Evolutionary conservation across 2,113 vertebrate genomes (phyloP).

Genomic region (Sylvicapra grimmia): DNA sequence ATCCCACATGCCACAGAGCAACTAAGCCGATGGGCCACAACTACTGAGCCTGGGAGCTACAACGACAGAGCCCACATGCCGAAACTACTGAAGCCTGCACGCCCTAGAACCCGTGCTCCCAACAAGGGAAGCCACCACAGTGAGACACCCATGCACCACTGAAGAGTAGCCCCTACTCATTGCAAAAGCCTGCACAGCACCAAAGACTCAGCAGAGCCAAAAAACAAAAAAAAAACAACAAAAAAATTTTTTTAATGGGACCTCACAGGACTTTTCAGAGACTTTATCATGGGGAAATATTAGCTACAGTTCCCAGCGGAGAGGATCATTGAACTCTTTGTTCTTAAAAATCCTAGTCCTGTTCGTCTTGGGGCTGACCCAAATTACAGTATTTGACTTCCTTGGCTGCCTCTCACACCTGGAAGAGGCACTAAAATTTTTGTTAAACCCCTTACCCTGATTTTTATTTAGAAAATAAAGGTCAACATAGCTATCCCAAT

Average conservation of each 20-base stretch:
- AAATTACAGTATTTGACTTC: not conserved
- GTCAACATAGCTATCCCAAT: not conserved
- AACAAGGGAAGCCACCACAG: not conserved
- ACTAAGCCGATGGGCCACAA: not conserved
- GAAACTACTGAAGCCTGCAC: not conserved
- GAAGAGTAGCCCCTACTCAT: not conserved
- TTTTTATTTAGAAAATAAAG: conserved; percentile 36
- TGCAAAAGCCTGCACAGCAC: not conserved
- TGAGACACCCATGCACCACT: not conserved
- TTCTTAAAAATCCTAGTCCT: not conserved
- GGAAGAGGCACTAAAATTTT: not conserved
- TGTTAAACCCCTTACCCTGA: not conserved
- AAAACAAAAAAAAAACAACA: no score
- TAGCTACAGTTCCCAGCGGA: not conserved
- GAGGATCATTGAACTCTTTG: not conserved
- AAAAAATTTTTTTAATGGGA: not conserved
- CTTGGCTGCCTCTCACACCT: not conserved
- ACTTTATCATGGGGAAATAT: not conserved
- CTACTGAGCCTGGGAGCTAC: not conserved
- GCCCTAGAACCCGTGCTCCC: not conserved
- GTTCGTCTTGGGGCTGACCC: not conserved
- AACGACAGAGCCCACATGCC: not conserved
- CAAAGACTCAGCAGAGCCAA: not conserved
- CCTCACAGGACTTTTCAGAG: not conserved
- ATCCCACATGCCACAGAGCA: not conserved